Evolutionary conservation across 2,888 invertebrate genomes (phyloP), one percentile per base, ranked within the genome.

Genomic region (Oligia latruncula): DNA sequence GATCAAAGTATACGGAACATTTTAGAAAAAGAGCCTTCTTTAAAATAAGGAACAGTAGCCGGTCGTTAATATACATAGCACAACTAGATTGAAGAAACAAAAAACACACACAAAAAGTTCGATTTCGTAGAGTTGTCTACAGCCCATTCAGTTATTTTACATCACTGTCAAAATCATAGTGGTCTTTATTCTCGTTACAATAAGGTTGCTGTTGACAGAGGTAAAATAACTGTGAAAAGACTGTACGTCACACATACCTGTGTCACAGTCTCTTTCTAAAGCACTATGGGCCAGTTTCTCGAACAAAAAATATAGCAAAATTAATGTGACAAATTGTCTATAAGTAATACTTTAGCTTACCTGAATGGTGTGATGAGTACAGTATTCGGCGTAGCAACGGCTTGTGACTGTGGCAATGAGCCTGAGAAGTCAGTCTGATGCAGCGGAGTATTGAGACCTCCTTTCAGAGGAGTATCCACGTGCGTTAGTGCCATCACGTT

Each of bases 401-500:
- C 93, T 62, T 93, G 98, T 43, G 97, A 96, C 89, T 98, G 98
- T 3, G 99, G 99, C 86, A 98, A 95, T 0, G 98, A 97, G 4
- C 99, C 98, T 35, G 98, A 98, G 94, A 99, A 99, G 95, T 99
- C 99, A 0, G 98, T 98, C 92, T 99, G 98, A 82, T 98, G 98
- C 9, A 99, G 97, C 0, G 99, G 99, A 0, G 99, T 99, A 94
- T 99, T 99, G 46, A 99, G 93, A 0, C 99, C 99, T 71, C 99
- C 98, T 94, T 99, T 99, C 35, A 99, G 96, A 0, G 99, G 99
- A 0, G 99, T 99, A 92, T 99, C 99, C 2, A 99, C 99, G 94
- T 99, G 99, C 0, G 99, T 99, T 40, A 99, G 96, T 0, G 99
- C 99, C 99, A 99, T 99, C 92, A 99, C 98, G 93, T 99, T 99